Evolutionary conservation across 2,888 invertebrate species (phyloP), one percentile per base, ranked within the genome.

Genomic region (Lysandra bellargus): DNA sequence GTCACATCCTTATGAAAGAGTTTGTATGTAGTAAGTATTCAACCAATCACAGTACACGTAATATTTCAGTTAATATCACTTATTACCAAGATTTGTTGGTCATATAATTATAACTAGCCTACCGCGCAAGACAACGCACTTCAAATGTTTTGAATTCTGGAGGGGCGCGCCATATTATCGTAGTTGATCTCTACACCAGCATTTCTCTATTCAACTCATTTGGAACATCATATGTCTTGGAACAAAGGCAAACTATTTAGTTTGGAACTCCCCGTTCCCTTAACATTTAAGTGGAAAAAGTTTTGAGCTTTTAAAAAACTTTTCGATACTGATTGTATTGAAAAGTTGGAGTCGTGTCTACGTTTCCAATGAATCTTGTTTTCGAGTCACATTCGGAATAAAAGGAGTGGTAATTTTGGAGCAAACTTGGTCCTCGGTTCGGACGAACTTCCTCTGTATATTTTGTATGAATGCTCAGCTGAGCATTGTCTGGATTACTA

Each of bases 301-400:
- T 74, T 74, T 44, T 74, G 40, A 74, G 44, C 74, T 74, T 74
- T 74, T 74, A 74, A 74, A 74, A 44, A 44, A 74, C 40, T 74
- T 74, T 74, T 74, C 44, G 74, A 74, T 74, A 74, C 74, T 74
- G 74, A 74, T 40, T 74, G 74, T 74, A 74, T 74, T 74, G 40
- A 74, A 74, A 74, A 74, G 74, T 74, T 74, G 40, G 74, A 40
- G 40, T 44, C 74, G 74, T 74, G 74, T 69, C 69, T 69, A 69
- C 69, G 33, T 74, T 74, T 74, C 44, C 44, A 74, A 74, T 44
- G 74, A 74, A 74, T 74, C 74, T 74, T 74, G 74, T 44, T 74
- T 74, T 74, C 44, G 44, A 74, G 74, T 40, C 74, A 74, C 74
- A 44, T 74, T 74, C 44, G 44, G 74, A 74, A 44, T 74, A 74